Evolutionary conservation across 2,797 vertebrate genomes (phyloP).

Genomic region (Coranthus polyacanthus): DNA sequence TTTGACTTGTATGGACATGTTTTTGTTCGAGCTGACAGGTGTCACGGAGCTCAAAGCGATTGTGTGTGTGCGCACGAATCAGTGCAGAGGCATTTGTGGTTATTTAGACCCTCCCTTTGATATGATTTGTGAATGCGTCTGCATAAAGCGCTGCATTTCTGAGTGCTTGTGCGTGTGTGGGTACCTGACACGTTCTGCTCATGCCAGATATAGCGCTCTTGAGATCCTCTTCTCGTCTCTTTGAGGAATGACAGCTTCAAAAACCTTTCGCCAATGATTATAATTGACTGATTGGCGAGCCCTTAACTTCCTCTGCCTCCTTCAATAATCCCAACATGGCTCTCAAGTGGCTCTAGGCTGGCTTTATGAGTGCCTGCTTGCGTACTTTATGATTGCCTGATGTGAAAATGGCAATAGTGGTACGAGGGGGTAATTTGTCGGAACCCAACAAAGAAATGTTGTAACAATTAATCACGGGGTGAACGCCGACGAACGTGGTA

Average conservation of each 20-base stretch:
- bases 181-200: slow-evolving; percentile 40
- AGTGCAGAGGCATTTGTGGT: slow-evolving; percentile 45
- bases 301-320: slow-evolving; percentile 80
- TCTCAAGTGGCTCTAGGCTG: slow-evolving; percentile 80
- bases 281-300: slow-evolving; percentile 80
- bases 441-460: slow-evolving; percentile 86
- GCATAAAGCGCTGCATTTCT: slow-evolving; percentile 14
- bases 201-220: slow-evolving; percentile 35
- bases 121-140: slow-evolving; percentile 46
- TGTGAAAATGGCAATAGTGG: slow-evolving; percentile 81
- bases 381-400: slow-evolving; percentile 82
- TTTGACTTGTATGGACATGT: slow-evolving; percentile 70
- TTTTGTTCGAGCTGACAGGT: slow-evolving; percentile 61
- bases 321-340: slow-evolving; percentile 79
- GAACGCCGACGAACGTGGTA: slow-evolving; percentile 83
- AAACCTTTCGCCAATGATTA: slow-evolving; percentile 72
- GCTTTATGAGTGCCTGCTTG: slow-evolving; percentile 79
- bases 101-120: slow-evolving; percentile 46
- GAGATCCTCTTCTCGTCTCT: slow-evolving; percentile 46
- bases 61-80: slow-evolving; percentile 26
- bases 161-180: slow-evolving; percentile 27
- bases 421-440: slow-evolving; percentile 83
- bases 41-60: slow-evolving; percentile 57
- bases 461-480: slow-evolving; percentile 88
- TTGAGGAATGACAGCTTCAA: slow-evolving; percentile 63